phyloP scores from a whole-genome alignment of 2,888 invertebrate genomes.

The Trichopoda pennipes region DNA sequence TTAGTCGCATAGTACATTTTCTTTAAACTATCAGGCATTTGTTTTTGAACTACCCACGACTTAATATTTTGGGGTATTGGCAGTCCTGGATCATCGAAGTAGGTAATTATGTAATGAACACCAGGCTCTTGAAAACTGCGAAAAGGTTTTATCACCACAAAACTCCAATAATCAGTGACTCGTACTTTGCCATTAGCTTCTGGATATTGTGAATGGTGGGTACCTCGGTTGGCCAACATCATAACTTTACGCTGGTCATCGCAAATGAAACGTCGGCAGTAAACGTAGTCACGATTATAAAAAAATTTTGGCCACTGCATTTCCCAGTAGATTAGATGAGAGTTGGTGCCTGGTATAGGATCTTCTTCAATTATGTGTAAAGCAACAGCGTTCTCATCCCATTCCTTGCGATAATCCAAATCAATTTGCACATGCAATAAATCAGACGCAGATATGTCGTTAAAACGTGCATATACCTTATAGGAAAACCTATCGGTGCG shows the following conservation, averaged over 20 bases:
- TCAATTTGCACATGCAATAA: constrained; percentile 92
- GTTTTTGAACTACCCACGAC: constrained; percentile 88
- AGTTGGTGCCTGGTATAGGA: constrained; percentile 83
- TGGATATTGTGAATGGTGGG: constrained; percentile 87
- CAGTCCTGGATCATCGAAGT: constrained; percentile 92
- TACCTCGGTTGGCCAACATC: constrained; percentile 86
- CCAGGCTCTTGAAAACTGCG: constrained; percentile 78
- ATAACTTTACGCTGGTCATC: constrained; percentile 84
- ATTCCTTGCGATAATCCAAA: constrained; percentile 87
- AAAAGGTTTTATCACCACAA: constrained; percentile 89
- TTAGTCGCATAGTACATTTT: constrained; percentile 87
- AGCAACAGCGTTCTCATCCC: constrained; percentile 90
- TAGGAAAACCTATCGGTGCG: constrained; percentile 88
- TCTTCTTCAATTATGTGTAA: constrained; percentile 87
- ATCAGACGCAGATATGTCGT: constrained; percentile 89
- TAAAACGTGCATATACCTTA: constrained; percentile 92
- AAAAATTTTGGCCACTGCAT: constrained; percentile 93
- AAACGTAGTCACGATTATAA: constrained; percentile 93
- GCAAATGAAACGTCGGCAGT: constrained; percentile 86
- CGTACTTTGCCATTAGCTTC: constrained; percentile 86
- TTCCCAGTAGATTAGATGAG: constrained; percentile 93
- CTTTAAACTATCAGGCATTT: constrained; percentile 88
- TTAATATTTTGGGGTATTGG: constrained; percentile 87
- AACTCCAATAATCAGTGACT: constrained; percentile 91
- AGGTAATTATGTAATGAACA: constrained; percentile 89